Conservation (phyloP, 2,888 invertebrate species). For the Erpobdella octoculata region DNA sequence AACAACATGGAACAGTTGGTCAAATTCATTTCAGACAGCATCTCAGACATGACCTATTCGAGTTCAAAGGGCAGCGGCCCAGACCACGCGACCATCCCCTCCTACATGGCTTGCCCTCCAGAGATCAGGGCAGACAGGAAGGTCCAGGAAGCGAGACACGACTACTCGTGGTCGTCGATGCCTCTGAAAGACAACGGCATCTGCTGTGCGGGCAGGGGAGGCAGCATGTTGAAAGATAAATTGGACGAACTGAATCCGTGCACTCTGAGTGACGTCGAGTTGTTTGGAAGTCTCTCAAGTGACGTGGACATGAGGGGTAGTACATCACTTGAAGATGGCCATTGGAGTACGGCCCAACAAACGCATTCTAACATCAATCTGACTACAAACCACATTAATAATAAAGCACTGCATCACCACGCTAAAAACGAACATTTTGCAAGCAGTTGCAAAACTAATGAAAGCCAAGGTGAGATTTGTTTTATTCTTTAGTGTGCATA, state of each 20-base stretch:
- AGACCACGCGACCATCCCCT: no score
- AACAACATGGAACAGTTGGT: constrained; percentile 29
- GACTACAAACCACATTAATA: background rate
- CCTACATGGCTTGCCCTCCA: no score
- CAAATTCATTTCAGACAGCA: constrained; percentile 31
- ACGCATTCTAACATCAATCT: background rate
- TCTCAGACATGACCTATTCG: constrained; percentile 27
- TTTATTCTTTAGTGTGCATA: no score
- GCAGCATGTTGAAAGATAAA: background rate
- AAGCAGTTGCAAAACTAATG: no score
- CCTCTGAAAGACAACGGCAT: no score
- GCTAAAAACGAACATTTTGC: no score
- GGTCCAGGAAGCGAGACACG: no score
- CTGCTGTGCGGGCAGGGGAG: background rate
- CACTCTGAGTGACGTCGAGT: background rate
- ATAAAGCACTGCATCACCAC: background rate
- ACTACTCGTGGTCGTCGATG: no score
- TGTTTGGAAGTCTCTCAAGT: background rate
- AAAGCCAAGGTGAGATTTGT: no score
- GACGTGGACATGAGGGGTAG: background rate
- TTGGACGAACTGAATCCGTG: background rate
- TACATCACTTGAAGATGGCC: background rate
- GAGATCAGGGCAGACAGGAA: no score
- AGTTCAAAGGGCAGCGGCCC: background rate
- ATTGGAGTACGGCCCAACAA: background rate